Base-by-base conservation (phyloP, 2,113 vertebrate species). In the Marmota flaviventris region DNA sequence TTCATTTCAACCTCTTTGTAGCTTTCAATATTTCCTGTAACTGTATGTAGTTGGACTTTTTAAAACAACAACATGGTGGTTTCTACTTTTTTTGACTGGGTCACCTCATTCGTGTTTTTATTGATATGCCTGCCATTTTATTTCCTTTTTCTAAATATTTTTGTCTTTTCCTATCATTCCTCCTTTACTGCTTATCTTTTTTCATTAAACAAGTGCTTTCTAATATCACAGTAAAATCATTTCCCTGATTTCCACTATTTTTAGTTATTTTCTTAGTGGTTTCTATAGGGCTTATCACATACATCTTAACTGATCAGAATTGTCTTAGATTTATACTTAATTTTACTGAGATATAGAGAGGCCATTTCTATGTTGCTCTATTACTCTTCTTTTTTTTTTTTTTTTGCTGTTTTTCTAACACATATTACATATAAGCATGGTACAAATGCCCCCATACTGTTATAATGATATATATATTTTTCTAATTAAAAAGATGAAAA, bases 41-140 rank as follows among this genome's bases (percentile, higher is more conserved):
- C 24, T 61, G 25, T 16, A 58, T 18, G 51, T 37, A 75, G 32
- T 51, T 83, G 87, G n/a, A 83, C 20, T 53, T 29, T 79, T 48
- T 72, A 12, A 63, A 48, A 70, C 56, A 61, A 17, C 16, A 61
- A 32, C n/a, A 2, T 14, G 65, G 69, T 51, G 79, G 18, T 45
- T 37, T 65, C 42, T 42, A 65, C 42, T 58, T n/a, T 58, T n/a
- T 89, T 94, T 42, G 17, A 75, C 4, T 42, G 4, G 4, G 29
- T 89, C 65, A 89, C 79, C 20, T 93, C 37, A 70, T 93, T 79
- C 72, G 65, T 94, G 11, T 56, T 67, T 37, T 42, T 42, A 83
- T n/a, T 73, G 25, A 51, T 37, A 42, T 42, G 27, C 48, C 12
- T 86, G 63, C 48, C 37, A 42, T 45, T 78, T 48, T 48, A 37